phyloP scores from a whole-genome alignment of 37 sponge, comb jelly and placozoan genomes.

The Axinella damicornis region DNA sequence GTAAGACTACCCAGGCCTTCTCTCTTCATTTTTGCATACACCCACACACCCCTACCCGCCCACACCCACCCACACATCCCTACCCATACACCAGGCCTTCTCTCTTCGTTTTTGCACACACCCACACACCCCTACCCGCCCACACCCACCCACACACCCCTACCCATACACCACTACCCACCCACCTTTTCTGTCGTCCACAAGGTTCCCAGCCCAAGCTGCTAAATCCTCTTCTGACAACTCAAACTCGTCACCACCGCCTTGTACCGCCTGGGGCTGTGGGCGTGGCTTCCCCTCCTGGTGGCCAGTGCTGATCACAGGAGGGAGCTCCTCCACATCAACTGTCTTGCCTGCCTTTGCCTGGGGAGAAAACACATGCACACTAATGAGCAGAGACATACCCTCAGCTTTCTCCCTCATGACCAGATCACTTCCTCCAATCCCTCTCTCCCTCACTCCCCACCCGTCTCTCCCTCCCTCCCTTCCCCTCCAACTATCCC shows the following conservation, averaged over 20 bases:
- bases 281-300: background rate
- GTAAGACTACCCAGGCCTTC: no score
- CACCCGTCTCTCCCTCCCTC: no score
- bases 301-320: conserved; percentile 23
- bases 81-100: no score
- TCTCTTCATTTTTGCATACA: no score
- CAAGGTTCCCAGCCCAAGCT: background rate
- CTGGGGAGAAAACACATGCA: no score
- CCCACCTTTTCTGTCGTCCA: background rate
- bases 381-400: background rate
- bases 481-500: background rate
- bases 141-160: no score
- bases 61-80: no score
- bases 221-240: background rate
- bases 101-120: no score
- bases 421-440: background rate
- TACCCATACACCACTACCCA: background rate
- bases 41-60: background rate
- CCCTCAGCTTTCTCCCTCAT: background rate
- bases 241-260: background rate
- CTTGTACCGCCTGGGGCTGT: background rate
- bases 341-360: conserved; percentile 31
- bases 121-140: background rate
- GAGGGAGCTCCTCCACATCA: conserved; percentile 54
- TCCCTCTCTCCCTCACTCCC: background rate